Conservation (phyloP, 2,888 invertebrate genomes). For the Acrobasis suavella region DNA sequence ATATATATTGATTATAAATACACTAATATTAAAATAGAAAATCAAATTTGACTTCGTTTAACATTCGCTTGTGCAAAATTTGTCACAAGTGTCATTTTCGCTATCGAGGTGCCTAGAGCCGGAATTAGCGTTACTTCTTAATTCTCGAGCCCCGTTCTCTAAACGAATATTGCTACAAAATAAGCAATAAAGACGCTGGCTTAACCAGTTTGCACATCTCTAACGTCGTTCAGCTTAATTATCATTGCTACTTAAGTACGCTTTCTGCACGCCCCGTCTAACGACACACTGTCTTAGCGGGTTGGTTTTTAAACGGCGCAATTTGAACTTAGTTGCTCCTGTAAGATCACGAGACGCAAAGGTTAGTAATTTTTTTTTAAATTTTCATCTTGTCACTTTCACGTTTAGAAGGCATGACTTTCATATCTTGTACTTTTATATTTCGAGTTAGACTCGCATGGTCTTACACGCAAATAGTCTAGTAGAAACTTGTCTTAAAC, state of each 20-base stretch:
- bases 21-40: too few species aligned
- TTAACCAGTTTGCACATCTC: slow-evolving; percentile 73
- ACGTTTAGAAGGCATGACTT: neutral
- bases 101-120: slow-evolving; percentile 29
- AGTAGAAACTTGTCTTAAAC: too few species aligned
- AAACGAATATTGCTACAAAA: slow-evolving; percentile 70
- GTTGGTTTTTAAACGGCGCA: slow-evolving; percentile 18
- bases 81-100: neutral
- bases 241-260: slow-evolving; percentile 66
- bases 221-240: slow-evolving; percentile 71
- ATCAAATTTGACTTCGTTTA: too few species aligned
- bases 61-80: neutral
- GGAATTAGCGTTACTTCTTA: slow-evolving; percentile 68
- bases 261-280: slow-evolving; percentile 41
- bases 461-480: too few species aligned
- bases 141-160: slow-evolving; percentile 57
- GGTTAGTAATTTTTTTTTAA: neutral
- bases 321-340: slow-evolving; percentile 14
- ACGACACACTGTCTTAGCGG: slow-evolving; percentile 41
- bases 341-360: neutral
- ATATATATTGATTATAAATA: too few species aligned
- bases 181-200: slow-evolving; percentile 69
- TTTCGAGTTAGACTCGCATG: too few species aligned
- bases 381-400: neutral
- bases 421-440: too few species aligned